A percentile compares a stretch with the other conserved stretches of the same genome.
These are phyloP conservation scores for Psettodes erumei DNA, from an alignment of 2,113 vertebrate genomes.

Conservation along the genomic window DNA sequence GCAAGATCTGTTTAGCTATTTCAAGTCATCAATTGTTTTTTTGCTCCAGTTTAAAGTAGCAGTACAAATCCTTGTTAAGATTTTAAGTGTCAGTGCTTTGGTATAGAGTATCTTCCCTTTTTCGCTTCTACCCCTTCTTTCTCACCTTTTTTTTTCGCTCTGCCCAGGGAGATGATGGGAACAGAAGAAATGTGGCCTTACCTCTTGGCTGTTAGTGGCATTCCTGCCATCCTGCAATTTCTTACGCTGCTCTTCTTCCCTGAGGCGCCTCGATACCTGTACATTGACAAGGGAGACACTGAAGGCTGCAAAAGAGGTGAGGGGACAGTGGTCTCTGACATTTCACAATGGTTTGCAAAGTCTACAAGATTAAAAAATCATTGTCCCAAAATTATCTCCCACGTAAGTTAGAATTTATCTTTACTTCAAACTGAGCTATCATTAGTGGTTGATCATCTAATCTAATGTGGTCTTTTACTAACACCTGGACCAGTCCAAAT, in stretches of 20 bases:
- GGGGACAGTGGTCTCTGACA: neutral
- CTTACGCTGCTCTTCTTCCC: conserved; percentile 83
- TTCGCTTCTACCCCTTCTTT: neutral
- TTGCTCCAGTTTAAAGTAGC: neutral
- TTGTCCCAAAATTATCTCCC: neutral
- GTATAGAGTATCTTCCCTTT: neutral
- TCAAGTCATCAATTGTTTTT: neutral
- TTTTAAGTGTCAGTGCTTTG: neutral
- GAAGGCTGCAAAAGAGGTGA: conserved; percentile 82
- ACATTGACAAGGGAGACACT: conserved; percentile 83
- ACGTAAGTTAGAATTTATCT: neutral
- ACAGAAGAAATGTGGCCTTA: conserved; percentile 82
- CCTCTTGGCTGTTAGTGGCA: conserved; percentile 80
- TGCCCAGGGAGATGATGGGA: conserved; percentile 84
- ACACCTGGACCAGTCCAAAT: too few species aligned
- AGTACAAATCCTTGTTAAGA: neutral
- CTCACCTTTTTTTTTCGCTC: neutral
- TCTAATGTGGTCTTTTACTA: too few species aligned
- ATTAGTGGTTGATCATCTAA: too few species aligned
- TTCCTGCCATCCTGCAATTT: conserved; percentile 84
- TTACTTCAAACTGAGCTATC: too few species aligned
- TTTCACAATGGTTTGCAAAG: neutral
- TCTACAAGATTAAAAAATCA: neutral
- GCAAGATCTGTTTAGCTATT: too few species aligned
- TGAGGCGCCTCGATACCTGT: conserved; percentile 83